Evolutionary conservation across 2,797 vertebrate species (phyloP).

Genomic region (Coreius guichenoti): DNA sequence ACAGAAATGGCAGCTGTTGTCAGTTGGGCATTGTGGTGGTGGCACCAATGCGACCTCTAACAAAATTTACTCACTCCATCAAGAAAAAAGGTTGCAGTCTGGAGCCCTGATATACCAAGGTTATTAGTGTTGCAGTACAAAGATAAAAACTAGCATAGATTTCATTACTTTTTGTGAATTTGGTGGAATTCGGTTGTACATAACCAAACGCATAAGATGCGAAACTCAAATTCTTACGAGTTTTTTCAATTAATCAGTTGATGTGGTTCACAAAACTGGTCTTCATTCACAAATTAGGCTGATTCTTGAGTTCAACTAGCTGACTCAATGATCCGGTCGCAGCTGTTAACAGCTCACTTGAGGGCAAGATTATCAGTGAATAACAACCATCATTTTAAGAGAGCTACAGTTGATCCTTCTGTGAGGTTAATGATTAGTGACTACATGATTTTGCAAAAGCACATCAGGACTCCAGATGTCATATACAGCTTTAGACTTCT

Average conservation of each 20-base stretch:
- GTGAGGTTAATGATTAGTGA: constrained; percentile 5
- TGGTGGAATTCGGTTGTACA: not conserved
- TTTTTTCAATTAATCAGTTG: not conserved
- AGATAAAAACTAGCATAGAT: not conserved
- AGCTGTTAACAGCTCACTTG: constrained; percentile 5
- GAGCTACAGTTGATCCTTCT: constrained; percentile 10
- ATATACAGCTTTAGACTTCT: not conserved
- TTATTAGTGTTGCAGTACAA: not conserved
- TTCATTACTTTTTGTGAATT: not conserved
- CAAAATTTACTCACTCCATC: too few relatives aligned
- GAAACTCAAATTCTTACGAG: not conserved
- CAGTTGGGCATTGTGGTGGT: too few relatives aligned
- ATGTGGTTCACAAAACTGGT: not conserved
- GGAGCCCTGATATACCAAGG: not conserved
- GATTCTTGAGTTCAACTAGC: not conserved
- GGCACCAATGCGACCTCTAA: too few relatives aligned
- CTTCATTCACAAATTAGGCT: not conserved
- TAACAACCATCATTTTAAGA: not conserved
- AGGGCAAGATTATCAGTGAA: constrained; percentile 25
- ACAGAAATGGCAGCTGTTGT: too few relatives aligned
- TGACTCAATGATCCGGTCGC: not conserved
- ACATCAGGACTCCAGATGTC: constrained; percentile 42
- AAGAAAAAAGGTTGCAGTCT: too few relatives aligned
- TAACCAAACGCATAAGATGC: not conserved
- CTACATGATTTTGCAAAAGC: constrained; percentile 11